These are phyloP conservation scores for Apteryx owenii DNA, from an alignment of 2,113 vertebrate genomes.

Conservation along the genomic window DNA sequence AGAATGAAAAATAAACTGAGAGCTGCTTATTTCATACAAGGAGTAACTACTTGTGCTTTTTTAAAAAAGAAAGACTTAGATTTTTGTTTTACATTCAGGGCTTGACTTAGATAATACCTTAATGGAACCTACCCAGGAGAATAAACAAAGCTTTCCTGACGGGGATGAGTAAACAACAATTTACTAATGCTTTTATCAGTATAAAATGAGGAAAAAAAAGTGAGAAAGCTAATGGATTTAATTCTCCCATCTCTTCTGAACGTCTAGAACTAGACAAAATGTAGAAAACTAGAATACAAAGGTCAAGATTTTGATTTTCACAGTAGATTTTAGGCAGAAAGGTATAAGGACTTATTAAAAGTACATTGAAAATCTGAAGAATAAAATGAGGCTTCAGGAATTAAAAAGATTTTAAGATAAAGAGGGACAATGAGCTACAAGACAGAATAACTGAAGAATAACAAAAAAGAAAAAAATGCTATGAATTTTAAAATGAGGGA, in stretches of 20 bases:
- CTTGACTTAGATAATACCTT: not conserved
- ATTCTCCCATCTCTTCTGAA: not conserved
- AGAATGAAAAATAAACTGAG: not conserved
- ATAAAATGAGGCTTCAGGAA: not conserved
- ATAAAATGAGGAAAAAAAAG: not conserved
- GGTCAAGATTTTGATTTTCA: not conserved
- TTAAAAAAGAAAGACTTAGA: not conserved
- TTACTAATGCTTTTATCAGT: not conserved
- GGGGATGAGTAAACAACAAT: not conserved
- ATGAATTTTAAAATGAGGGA: not conserved
- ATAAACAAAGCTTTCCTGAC: not conserved
- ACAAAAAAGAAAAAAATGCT: not conserved
- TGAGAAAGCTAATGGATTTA: not conserved
- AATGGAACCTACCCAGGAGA: not conserved
- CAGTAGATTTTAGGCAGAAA: not conserved
- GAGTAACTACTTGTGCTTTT: not conserved
- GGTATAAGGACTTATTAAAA: not conserved
- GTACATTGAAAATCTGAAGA: not conserved
- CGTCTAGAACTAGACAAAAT: not conserved
- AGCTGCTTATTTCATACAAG: not conserved
- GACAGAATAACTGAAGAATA: not conserved
- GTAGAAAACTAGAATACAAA: not conserved
- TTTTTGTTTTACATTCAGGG: not conserved
- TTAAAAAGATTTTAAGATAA: conserved; percentile 4
- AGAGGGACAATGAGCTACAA: not conserved